These are phyloP conservation scores for Aphidoletes aphidimyza DNA, from an alignment of 2,888 invertebrate species.

Conservation along the genomic window DNA sequence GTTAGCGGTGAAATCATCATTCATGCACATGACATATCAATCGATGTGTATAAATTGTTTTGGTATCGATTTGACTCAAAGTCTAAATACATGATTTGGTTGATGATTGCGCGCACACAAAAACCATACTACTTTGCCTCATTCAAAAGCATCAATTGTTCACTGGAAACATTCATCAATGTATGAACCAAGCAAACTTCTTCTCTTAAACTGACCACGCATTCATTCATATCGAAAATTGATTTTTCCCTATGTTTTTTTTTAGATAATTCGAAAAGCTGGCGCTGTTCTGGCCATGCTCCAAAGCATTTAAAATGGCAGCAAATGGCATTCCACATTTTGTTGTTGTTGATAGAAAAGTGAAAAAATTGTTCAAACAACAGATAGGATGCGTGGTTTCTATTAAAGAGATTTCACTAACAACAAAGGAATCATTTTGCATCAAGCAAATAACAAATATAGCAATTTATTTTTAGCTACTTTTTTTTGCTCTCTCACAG, in stretches of 20 bases:
- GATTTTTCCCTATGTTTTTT: neutral
- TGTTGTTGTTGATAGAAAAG: too few species aligned
- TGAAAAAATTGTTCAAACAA: too few species aligned
- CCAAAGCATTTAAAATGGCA: conserved; percentile 9
- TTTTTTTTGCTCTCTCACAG: too few species aligned
- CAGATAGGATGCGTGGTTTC: too few species aligned
- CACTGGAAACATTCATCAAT: neutral
- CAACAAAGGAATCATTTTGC: too few species aligned
- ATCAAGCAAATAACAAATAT: too few species aligned
- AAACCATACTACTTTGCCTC: conserved; percentile 29
- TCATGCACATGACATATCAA: neutral
- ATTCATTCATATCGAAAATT: neutral
- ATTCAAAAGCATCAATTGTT: neutral
- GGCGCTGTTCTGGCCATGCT: neutral
- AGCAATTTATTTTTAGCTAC: too few species aligned
- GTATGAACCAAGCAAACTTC: neutral
- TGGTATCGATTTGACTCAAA: neutral
- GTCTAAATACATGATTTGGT: neutral
- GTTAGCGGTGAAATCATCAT: neutral
- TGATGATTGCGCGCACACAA: neutral
- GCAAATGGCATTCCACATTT: neutral
- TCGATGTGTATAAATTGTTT: neutral
- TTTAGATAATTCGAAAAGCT: conserved; percentile 20
- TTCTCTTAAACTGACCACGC: neutral
- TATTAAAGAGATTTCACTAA: too few species aligned